Base-by-base conservation (phyloP, 2,113 vertebrate genomes). In the Phyllostomus discolor region DNA sequence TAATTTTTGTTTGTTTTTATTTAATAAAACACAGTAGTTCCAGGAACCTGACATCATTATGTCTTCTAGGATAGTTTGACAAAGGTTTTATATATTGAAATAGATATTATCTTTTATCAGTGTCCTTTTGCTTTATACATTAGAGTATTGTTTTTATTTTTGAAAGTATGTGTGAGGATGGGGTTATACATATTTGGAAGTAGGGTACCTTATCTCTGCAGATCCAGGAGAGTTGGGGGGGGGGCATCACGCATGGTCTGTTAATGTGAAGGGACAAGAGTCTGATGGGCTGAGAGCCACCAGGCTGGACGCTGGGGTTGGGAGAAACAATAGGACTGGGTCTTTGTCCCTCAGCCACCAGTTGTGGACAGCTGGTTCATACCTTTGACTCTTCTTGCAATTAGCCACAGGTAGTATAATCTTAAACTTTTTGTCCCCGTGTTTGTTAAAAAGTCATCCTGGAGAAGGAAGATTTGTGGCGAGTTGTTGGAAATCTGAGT, bases 61-160 rank as follows among this genome's bases (percentile, higher is more conserved):
- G 28, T 86, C 50, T 92, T 75, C 19, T n/a, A 67, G 28, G 15
- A 46, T 66, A 54, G 14, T 62, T 70, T 46, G 28, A n/a, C 33
- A 86, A 91, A 72, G 15, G 5, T 33, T 91, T 80, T 93, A 26
- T 73, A 31, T 48, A 10, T 48, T 94, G 54, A 94, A 92, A 57
- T 89, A 52, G 8, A 20, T 41, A 7, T 52, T 54, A 57, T 82
- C 59, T 70, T 62, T 66, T 11, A 52, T 62, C 79, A 19, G 4
- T 81, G 89, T 94, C 31, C 33, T 73, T 95, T 97, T 66, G 83
- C 62, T 95, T 86, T 31, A 17, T 79, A 52, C 82, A 52, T 73
- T 41, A 78, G 57, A 79, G 69, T 38, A 9, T 41, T 62, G 38
- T 85, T 85, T 93, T 81, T 12, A 22, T 67, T 62, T 95, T 92